Evolutionary conservation across 2,113 vertebrate genomes (phyloP).

Genomic region (Naja naja): DNA sequence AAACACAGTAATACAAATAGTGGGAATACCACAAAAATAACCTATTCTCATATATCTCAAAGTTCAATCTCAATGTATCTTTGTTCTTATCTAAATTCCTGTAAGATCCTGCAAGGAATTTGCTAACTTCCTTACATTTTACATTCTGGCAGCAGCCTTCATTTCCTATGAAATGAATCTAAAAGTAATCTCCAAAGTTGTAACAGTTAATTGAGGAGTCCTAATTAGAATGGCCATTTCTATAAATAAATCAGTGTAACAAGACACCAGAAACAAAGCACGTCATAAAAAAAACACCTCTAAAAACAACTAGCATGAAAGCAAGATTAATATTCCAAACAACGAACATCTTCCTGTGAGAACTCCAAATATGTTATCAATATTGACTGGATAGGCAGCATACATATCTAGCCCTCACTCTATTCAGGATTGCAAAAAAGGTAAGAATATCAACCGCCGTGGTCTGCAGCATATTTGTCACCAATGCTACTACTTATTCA

Average conservation of each 20-base stretch:
- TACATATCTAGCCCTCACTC: not conserved
- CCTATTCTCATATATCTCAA: not conserved
- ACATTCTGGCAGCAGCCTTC: not conserved
- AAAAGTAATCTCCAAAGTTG: not conserved
- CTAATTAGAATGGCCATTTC: not conserved
- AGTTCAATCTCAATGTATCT: not conserved
- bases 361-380: not conserved
- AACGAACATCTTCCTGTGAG: not conserved
- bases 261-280: not conserved
- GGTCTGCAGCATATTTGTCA: not conserved
- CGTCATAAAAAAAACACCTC: not conserved
- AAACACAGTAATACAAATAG: not conserved
- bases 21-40: not conserved
- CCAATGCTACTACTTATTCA: not conserved
- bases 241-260: not conserved
- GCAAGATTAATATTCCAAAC: not conserved
- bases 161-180: not conserved
- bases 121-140: not conserved
- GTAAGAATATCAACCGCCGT: not conserved
- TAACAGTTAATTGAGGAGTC: not conserved
- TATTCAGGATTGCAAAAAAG: not conserved
- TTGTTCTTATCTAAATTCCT: not conserved
- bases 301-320: conserved; percentile 7
- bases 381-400: not conserved
- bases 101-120: not conserved